Percentiles rank a stretch among this genome's conserved stretches.
phyloP scores from a whole-genome alignment of 2,888 invertebrate genomes.

The Listrodromus nycthemerus region DNA sequence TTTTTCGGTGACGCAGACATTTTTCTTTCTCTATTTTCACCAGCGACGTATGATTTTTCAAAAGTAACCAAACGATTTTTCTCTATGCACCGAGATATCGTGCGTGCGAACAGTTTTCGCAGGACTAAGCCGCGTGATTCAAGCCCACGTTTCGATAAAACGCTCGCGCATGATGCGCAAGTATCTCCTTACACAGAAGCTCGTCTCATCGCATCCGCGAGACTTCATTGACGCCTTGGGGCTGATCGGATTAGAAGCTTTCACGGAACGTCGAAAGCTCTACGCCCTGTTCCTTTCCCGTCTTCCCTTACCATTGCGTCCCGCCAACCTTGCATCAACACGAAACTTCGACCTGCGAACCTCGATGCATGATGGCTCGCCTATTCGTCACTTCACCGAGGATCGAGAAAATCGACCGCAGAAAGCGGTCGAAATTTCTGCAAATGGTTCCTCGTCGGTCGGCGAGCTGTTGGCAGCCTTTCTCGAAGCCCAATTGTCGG shows the following conservation, averaged over 20 bases:
- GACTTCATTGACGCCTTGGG: constrained; percentile 37
- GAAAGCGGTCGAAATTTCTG: constrained; percentile 25
- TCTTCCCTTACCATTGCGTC: constrained; percentile 12
- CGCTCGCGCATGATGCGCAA: background rate
- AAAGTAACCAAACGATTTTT: no score
- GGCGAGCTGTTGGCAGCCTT: background rate
- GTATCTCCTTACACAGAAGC: background rate
- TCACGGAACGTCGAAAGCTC: constrained; percentile 38
- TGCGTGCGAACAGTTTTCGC: constrained; percentile 5
- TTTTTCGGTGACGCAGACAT: no score
- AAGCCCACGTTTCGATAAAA: background rate
- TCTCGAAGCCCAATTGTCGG: constrained; percentile 19
- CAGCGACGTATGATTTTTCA: no score
- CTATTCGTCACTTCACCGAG: background rate
- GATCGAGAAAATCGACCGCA: background rate
- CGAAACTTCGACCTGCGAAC: background rate
- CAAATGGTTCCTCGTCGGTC: background rate
- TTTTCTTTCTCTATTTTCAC: no score
- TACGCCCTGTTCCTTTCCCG: constrained; percentile 5
- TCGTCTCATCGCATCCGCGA: constrained; percentile 22
- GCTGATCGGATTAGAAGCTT: constrained; percentile 57
- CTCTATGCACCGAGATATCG: background rate
- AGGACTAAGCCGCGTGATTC: background rate
- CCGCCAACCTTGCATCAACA: background rate
- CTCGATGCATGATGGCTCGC: background rate